These are phyloP conservation scores for Linnaemya tessellans DNA, from an alignment of 2,888 invertebrate species.

Conservation along the genomic window DNA sequence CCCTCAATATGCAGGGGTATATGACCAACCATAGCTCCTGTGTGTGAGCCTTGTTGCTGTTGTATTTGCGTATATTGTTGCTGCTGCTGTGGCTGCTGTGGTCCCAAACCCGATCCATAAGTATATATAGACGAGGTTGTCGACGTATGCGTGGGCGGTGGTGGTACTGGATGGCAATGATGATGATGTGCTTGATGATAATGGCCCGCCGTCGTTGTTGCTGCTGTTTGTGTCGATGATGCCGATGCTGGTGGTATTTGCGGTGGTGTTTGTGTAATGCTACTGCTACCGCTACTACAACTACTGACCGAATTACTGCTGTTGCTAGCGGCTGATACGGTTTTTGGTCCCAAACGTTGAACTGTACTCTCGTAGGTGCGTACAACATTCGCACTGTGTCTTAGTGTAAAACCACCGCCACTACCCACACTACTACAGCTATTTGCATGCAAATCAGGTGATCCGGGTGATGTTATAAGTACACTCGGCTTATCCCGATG, in stretches of 20 bases:
- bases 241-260: slow-evolving; percentile 66
- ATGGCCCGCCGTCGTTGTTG: slow-evolving; percentile 81
- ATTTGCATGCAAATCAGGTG: slow-evolving; percentile 90
- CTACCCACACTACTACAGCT: slow-evolving; percentile 77
- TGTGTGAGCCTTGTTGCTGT: slow-evolving; percentile 58
- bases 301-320: slow-evolving; percentile 75
- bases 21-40: slow-evolving; percentile 67
- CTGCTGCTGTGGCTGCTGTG: slow-evolving; percentile 67
- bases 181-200: slow-evolving; percentile 83
- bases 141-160: slow-evolving; percentile 77
- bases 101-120: slow-evolving; percentile 72
- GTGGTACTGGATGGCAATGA: slow-evolving; percentile 83
- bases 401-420: slow-evolving; percentile 55
- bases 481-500: slow-evolving; percentile 94
- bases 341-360: slow-evolving; percentile 76
- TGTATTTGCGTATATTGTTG: slow-evolving; percentile 43
- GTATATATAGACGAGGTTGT: slow-evolving; percentile 68
- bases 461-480: slow-evolving; percentile 96
- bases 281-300: slow-evolving; percentile 74
- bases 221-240: slow-evolving; percentile 65
- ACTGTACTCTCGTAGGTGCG: slow-evolving; percentile 71
- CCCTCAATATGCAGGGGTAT: slow-evolving; percentile 88
- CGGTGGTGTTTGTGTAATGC: slow-evolving; percentile 63
- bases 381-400: slow-evolving; percentile 77
- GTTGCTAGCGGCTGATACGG: slow-evolving; percentile 76